phyloP scores from a whole-genome alignment of 2,888 invertebrate species.

The Yponomeuta evonymella region DNA sequence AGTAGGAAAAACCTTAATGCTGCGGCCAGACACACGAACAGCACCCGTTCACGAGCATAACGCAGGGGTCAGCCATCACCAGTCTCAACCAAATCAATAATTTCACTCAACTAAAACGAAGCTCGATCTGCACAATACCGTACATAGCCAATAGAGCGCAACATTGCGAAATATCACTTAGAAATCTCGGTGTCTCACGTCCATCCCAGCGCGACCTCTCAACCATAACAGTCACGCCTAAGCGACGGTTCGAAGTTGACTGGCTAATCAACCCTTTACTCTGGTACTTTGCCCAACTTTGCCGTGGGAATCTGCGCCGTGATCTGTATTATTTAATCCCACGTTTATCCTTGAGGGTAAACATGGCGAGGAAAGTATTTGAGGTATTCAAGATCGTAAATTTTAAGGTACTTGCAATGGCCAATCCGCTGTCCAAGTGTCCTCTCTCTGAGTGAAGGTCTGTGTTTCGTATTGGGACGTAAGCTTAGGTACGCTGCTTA shows the following conservation, averaged over 20 bases:
- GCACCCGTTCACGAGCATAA: no score
- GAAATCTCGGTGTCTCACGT: not conserved
- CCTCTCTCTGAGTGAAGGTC: no score
- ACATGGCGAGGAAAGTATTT: no score
- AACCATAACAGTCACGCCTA: not conserved
- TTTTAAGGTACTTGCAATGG: no score
- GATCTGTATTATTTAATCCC: not conserved
- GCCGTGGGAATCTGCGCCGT: not conserved
- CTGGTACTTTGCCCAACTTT: not conserved
- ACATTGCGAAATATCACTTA: not conserved
- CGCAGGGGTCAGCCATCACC: no score
- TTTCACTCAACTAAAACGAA: not conserved
- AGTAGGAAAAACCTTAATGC: no score
- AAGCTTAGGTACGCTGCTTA: no score
- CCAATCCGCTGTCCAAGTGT: no score
- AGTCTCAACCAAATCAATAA: not conserved
- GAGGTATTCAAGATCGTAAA: no score
- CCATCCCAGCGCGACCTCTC: not conserved
- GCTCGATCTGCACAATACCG: not conserved
- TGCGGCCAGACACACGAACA: no score
- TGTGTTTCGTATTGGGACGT: no score
- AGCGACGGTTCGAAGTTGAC: not conserved
- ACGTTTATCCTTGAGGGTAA: no score
- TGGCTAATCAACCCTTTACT: not conserved
- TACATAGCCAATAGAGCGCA: not conserved